These are phyloP conservation scores for Poecilobothrus nobilitatus DNA, from an alignment of 2,888 invertebrate genomes.

Conservation along the genomic window DNA sequence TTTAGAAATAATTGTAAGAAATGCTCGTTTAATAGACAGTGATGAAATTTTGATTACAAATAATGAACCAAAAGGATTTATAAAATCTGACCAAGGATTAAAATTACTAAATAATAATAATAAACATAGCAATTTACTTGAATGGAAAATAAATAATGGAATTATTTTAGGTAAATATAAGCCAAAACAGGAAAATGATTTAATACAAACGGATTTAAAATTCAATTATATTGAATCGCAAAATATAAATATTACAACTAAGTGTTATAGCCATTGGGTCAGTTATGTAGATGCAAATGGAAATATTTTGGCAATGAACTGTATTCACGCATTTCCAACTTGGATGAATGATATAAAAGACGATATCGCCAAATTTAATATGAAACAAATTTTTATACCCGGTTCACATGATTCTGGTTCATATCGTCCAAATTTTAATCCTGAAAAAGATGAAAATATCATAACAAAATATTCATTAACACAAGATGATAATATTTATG, in stretches of 20 bases:
- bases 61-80: conserved; percentile 33
- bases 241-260: conserved; percentile 32
- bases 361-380: conserved; percentile 42
- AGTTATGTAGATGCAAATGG: conserved; percentile 36
- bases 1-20: conserved; percentile 39
- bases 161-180: conserved; percentile 19
- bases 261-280: conserved; percentile 43
- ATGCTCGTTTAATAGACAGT: conserved; percentile 32
- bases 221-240: conserved; percentile 35
- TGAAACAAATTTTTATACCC: conserved; percentile 55
- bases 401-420: conserved; percentile 64
- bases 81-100: conserved; percentile 13
- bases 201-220: conserved; percentile 23
- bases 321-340: conserved; percentile 47
- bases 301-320: conserved; percentile 40
- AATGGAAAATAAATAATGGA: conserved; percentile 36
- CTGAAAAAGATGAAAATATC: conserved; percentile 36
- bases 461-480: conserved; percentile 48
- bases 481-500: conserved; percentile 51
- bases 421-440: conserved; percentile 43
- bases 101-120: neutral
- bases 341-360: conserved; percentile 51
- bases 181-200: neutral
- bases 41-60: conserved; percentile 37
- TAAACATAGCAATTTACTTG: neutral